Evolutionary conservation across 2,113 vertebrate genomes (phyloP), one percentile per base, ranked within the genome.

Genomic region (Electrona antarctica): DNA sequence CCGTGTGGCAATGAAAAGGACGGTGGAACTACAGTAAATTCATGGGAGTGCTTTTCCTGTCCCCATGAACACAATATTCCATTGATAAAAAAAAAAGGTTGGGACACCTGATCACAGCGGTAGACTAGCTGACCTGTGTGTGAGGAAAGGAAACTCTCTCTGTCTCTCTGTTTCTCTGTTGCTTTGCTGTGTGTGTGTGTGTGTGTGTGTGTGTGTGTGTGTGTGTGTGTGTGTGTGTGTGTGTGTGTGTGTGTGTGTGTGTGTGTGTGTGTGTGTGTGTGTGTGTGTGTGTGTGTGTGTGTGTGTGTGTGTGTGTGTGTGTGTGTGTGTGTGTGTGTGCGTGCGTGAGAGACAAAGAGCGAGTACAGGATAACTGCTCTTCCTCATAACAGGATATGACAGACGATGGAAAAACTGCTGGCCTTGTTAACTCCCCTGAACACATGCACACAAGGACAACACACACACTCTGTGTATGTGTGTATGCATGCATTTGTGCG

Each of bases 311-410:
- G 33, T 41, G 33, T 41, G 33, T 51, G 48, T 21, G 21, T 15
- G 10, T 21, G 55, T 57, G 55, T 29, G 48, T 13, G 55, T 58
- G 10, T 29, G 59, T 3, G 59, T 41, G 6, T 54, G 56, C 8
- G 15, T 7, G 54, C 6, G 45, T 47, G 33, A 11, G 61, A 14
- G 47, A 49, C 59, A 46, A 7, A 50, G 47, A 11, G 61, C 33
- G 33, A 41, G 33, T 41, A 41, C 33, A 41, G 5, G 28, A 21
- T 14, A 47, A 59, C 10, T 41, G 47, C 54, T 41, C 67, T 54
- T 47, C 48, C 28, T 58, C 46, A n/a, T n/a, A 21, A 72, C 76
- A 78, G 76, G 64, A 78, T 71, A 41, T 61, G 51, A 28, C 7
- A 49, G 63, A 55, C 48, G 66, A 72, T 78, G 69, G 63, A 62